These are phyloP conservation scores for Pica pica DNA, from an alignment of 2,113 vertebrate genomes.

Conservation along the genomic window DNA sequence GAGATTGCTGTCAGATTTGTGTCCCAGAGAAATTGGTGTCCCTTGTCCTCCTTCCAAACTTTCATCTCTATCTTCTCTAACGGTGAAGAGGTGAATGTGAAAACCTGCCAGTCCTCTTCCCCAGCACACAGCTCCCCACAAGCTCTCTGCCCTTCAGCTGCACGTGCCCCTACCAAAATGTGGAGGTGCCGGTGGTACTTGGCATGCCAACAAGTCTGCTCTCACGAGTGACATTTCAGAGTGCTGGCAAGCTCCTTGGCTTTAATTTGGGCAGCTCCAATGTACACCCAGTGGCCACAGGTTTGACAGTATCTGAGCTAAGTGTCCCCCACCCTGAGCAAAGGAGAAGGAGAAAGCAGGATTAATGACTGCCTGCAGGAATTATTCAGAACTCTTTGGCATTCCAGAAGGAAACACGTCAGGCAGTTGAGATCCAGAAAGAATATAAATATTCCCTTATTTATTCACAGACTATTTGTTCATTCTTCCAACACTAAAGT, in stretches of 20 bases:
- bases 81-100: background rate
- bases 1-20: background rate
- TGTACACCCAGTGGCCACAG: background rate
- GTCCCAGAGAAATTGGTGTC: background rate
- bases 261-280: background rate
- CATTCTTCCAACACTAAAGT: constrained; percentile 22
- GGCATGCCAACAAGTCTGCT: background rate
- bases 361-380: constrained; percentile 24
- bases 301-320: background rate
- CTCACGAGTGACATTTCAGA: background rate
- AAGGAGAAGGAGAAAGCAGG: background rate
- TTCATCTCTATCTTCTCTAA: no score
- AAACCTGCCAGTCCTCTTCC: background rate
- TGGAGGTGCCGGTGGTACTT: background rate
- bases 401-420: background rate
- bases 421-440: background rate
- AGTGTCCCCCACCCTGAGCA: background rate
- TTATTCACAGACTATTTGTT: constrained; percentile 47
- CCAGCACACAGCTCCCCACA: background rate
- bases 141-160: background rate
- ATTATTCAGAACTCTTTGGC: constrained; percentile 33
- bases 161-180: background rate
- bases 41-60: background rate
- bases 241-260: background rate
- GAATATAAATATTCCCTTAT: constrained; percentile 49